phyloP scores from a whole-genome alignment of 2,888 invertebrate genomes.

The Leptarthrus brevirostris region DNA sequence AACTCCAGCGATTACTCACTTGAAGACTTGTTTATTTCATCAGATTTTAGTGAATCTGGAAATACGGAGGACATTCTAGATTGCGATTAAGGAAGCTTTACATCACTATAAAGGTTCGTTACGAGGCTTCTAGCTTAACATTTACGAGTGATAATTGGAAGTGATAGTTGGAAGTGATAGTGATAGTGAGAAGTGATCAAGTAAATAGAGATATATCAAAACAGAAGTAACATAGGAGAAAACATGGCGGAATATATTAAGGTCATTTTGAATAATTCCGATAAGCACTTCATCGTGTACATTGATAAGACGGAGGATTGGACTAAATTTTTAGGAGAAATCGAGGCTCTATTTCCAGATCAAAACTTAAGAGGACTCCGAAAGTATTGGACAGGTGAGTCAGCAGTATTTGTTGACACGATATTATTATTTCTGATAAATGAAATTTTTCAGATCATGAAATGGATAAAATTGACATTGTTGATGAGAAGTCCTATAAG shows the following conservation, averaged over 20 bases:
- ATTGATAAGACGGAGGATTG: neutral
- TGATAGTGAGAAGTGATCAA: neutral
- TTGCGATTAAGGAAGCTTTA: neutral
- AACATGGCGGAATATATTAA: neutral
- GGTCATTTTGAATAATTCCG: neutral
- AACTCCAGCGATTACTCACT: neutral
- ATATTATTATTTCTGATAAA: neutral
- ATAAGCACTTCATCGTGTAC: neutral
- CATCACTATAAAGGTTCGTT: no score
- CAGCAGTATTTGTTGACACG: neutral
- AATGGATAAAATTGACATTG: constrained; percentile 63
- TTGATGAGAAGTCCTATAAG: constrained; percentile 60
- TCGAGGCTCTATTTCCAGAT: neutral
- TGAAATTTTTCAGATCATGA: constrained; percentile 57
- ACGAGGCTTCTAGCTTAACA: no score
- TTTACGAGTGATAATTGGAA: neutral
- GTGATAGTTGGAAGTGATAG: neutral
- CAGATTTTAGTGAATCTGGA: constrained; percentile 10
- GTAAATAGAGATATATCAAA: neutral
- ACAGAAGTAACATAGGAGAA: neutral
- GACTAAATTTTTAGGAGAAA: neutral
- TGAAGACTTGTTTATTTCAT: neutral
- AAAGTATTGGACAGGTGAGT: constrained; percentile 31
- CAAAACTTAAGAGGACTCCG: constrained; percentile 71
- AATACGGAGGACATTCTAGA: neutral